Evolutionary conservation across 2,797 vertebrate species (phyloP).

Genomic region (Zalophus californianus): DNA sequence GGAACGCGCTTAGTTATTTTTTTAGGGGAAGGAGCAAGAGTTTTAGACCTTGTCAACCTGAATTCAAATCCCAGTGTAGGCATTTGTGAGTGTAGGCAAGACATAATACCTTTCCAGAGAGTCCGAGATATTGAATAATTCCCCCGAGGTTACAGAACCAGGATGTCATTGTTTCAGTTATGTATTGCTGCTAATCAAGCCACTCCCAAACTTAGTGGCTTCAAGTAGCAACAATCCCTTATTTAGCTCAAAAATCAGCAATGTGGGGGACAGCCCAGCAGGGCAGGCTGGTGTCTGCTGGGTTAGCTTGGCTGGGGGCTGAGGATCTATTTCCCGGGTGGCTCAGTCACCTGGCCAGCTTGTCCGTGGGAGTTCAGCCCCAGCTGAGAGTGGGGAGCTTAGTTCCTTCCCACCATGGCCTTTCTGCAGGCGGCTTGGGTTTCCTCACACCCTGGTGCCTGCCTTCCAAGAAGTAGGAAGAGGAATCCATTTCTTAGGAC

Average conservation of each 20-base stretch:
- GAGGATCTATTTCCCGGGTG: neutral
- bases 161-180: neutral
- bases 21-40: neutral
- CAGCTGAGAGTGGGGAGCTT: neutral
- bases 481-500: neutral
- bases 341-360: neutral
- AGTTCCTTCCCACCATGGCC: neutral
- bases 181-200: neutral
- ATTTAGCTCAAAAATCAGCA: neutral
- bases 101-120: neutral
- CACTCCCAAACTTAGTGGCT: neutral
- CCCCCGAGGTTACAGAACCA: neutral
- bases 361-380: fast-evolving
- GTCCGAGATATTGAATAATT: neutral
- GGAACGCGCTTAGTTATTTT: neutral
- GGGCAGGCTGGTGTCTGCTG: neutral
- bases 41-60: neutral
- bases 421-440: neutral
- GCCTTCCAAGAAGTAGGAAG: neutral
- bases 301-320: neutral
- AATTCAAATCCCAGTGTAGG: neutral
- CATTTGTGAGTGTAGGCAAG: constrained; percentile 2
- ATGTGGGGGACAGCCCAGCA: neutral
- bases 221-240: neutral
- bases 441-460: neutral